phyloP scores from a whole-genome alignment of 1,140 invertebrate species.

The Drosophila trapezifrons region DNA sequence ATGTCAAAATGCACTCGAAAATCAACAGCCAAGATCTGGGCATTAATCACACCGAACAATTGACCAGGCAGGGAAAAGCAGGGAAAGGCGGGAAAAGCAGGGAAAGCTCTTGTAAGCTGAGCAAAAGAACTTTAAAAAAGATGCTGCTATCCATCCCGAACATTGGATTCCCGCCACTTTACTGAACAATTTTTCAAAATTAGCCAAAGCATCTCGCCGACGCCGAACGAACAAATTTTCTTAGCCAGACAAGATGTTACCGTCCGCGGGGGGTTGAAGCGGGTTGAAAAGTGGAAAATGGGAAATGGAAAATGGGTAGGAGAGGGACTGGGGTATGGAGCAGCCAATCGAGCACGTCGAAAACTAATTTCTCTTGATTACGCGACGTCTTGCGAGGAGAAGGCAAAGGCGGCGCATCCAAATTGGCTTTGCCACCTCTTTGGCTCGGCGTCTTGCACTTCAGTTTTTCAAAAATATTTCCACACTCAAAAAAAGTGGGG shows the following conservation, averaged over 20 bases:
- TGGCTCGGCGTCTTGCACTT: slow-evolving; percentile 37
- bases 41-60: slow-evolving; percentile 75
- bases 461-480: slow-evolving; percentile 35
- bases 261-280: background rate
- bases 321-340: slow-evolving; percentile 17
- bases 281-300: slow-evolving; percentile 22
- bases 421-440: slow-evolving; percentile 68
- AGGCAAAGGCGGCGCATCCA: slow-evolving; percentile 38
- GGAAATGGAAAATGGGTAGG: background rate
- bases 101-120: slow-evolving; percentile 35
- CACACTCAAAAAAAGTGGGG: background rate
- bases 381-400: slow-evolving; percentile 28
- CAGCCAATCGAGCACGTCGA: slow-evolving; percentile 79
- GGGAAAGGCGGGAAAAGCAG: slow-evolving; percentile 13
- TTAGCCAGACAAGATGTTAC: slow-evolving; percentile 45
- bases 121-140: slow-evolving; percentile 55
- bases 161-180: slow-evolving; percentile 58
- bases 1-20: slow-evolving; percentile 79
- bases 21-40: slow-evolving; percentile 73
- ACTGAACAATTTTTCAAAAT: slow-evolving; percentile 81
- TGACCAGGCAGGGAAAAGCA: slow-evolving; percentile 33
- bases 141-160: slow-evolving; percentile 30
- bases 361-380: slow-evolving; percentile 84
- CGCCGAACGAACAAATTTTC: slow-evolving; percentile 18
- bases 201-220: slow-evolving; percentile 61